Evolutionary conservation across 2,113 vertebrate genomes (phyloP), one percentile per base, ranked within the genome.

Genomic region (Sarotherodon lohbergeri): DNA sequence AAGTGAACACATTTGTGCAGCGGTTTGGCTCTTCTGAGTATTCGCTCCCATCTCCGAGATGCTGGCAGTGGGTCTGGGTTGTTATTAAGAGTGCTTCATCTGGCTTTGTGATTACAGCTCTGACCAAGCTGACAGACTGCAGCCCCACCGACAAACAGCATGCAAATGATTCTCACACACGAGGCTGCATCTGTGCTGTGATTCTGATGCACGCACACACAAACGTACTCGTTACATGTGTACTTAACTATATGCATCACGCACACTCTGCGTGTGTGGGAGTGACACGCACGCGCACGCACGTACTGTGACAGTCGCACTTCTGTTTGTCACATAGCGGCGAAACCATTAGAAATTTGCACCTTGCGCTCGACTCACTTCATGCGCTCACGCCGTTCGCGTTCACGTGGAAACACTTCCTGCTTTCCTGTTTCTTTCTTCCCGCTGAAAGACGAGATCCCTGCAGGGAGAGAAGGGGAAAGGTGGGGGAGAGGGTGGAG

Each of bases 101-200:
- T 90, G 92, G 91, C 83, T 92, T 90, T 94, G 92, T 94, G 91
- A 93, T 91, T 90, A 89, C 88, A 94, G 90, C 91, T 90, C 90
- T 89, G 93, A 93, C 93, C 93, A 81, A 56, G 88, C 90, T 90
- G 93, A 94, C 94, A 92, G 88, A 82, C 55, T 88, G 87, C 71
- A 90, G 80, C 88, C 80, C 91, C 81, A 46, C 86, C 24, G 46
- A 92, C 87, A 89, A 89, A 85, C 90, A 91, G 94, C 88, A 92
- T 90, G 87, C 83, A 94, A 94, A 93, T 87, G 71, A 80, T 84
- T 89, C 91, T 83, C 86, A 24, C 83, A 88, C 86, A 87, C 12
- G 68, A 85, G 83, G 63, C 79, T 56, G 89, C 90, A 89, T 92
- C 92, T 95, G 94, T 84, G 91, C 90, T 71, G 84, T 34, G 57